These are phyloP conservation scores for Paramuricea clavata DNA, from an alignment of 92 coral and sea anemone species.

Conservation along the genomic window DNA sequence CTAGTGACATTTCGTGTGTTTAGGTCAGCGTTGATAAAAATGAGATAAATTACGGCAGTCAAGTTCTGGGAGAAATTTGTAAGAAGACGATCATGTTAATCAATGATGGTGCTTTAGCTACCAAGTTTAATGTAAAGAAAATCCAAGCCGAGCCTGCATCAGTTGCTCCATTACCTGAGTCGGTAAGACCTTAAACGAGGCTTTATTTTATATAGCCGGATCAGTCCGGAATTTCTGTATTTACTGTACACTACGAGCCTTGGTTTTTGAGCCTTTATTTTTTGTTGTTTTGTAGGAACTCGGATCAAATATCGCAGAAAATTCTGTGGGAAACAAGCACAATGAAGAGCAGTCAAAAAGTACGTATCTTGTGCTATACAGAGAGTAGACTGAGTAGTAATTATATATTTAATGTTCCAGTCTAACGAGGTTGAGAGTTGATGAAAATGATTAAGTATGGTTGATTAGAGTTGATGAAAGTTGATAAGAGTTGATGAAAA, in stretches of 20 bases:
- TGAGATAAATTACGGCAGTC: constrained; percentile 90
- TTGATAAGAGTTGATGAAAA: too few species aligned
- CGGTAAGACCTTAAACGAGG: constrained; percentile 20
- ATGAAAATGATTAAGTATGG: too few species aligned
- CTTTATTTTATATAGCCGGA: too few species aligned
- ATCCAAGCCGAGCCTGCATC: constrained; percentile 68
- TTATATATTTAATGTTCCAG: too few species aligned
- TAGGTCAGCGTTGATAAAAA: constrained; percentile 82
- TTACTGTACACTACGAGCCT: too few species aligned
- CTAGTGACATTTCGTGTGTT: background rate
- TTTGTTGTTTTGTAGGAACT: background rate
- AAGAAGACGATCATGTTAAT: constrained; percentile 76
- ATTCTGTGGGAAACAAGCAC: background rate
- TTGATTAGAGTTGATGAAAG: too few species aligned
- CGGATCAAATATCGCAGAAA: background rate
- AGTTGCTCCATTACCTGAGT: background rate
- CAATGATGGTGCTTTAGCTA: constrained; percentile 92
- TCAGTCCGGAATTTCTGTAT: too few species aligned
- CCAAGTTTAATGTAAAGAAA: constrained; percentile 81
- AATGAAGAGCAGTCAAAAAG: background rate
- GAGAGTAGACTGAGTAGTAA: too few species aligned
- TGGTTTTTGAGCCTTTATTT: too few species aligned
- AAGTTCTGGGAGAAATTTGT: constrained; percentile 96
- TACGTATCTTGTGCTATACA: too few species aligned
- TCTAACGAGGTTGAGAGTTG: too few species aligned